Evolutionary conservation across 2,888 invertebrate genomes (phyloP), one percentile per base, ranked within the genome.

Genomic region (Catocala sponsa): DNA sequence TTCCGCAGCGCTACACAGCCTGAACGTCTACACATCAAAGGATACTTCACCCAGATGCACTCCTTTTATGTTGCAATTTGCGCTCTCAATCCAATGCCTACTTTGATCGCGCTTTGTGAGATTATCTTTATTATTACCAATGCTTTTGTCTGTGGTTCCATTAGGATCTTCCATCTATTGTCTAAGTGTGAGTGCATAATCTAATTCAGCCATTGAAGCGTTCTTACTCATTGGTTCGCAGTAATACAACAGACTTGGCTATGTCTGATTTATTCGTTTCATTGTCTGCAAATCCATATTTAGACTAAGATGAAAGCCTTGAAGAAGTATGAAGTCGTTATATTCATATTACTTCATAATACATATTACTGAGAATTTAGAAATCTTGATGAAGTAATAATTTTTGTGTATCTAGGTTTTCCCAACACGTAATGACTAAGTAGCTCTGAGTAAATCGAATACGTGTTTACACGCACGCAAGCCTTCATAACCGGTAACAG

Each of bases 21-120:
- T 12, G 63, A 50, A 11, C 25, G 57, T 62, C 63, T 70, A 47
- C 60, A 75, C 67, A 74, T 76, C 76, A 76, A 77, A 76, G 75
- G 68, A 62, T 41, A 38, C 12, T 0, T 56, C 49, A 49, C 63
- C 41, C 48, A 48, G 59, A 57, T 65, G 65, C 72, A 67, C 49
- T 64, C 69, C 78, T 76, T 74, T 61, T 52, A 69, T 68, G 59
- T 42, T 72, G 78, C 75, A 74, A 50, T 55, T 54, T 76, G 76
- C 65, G 41, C 58, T 54, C 52, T 66, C 71, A 77, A 61, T 74
- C 63, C 65, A 66, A 58, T 68, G 77, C 58, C 59, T 51, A 55
- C 75, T 77, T 76, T 76, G 76, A 76, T 76, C 69, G 61, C 13
- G 15, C 35, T 57, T 58, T 60, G 63, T 48, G 51, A 52, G 54